A percentile compares a stretch with the other conserved stretches of the same genome.
Conservation (phyloP, 2,113 vertebrate species). For the Calidris pugnax region DNA sequence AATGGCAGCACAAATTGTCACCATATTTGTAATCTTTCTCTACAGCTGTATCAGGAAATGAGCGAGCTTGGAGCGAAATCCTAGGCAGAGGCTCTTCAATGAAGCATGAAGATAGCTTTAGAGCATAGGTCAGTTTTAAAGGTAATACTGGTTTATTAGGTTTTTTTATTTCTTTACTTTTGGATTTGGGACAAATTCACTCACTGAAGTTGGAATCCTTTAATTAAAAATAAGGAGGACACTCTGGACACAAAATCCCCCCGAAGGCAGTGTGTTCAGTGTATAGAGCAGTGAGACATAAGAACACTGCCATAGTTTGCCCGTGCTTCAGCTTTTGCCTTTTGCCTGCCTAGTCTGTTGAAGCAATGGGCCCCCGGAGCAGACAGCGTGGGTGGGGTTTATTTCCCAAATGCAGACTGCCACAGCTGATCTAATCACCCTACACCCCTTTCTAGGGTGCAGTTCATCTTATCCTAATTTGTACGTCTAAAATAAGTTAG, state of each 20-base stretch:
- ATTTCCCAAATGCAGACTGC: neutral
- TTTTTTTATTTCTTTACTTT: neutral
- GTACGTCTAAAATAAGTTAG: neutral
- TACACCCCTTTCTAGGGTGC: neutral
- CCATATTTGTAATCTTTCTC: slow-evolving; percentile 28
- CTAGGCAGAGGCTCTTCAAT: neutral
- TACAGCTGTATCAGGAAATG: neutral
- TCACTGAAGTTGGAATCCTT: neutral
- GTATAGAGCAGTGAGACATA: neutral
- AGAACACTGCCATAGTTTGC: neutral
- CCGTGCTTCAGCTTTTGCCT: neutral
- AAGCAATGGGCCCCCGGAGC: accelerated
- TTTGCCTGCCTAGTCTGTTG: neutral
- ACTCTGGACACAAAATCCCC: neutral
- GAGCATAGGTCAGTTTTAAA: neutral
- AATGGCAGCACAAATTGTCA: slow-evolving; percentile 28
- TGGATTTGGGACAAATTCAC: neutral
- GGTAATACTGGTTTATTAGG: neutral
- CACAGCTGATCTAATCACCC: neutral
- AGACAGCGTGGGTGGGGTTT: neutral
- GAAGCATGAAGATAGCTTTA: neutral
- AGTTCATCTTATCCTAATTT: neutral
- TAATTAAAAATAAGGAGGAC: neutral
- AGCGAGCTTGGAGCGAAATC: neutral
- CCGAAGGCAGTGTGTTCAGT: neutral